Evolutionary conservation across 2,113 vertebrate genomes (phyloP), one percentile per base, ranked within the genome.

Genomic region (Protomyctophum bolini): DNA sequence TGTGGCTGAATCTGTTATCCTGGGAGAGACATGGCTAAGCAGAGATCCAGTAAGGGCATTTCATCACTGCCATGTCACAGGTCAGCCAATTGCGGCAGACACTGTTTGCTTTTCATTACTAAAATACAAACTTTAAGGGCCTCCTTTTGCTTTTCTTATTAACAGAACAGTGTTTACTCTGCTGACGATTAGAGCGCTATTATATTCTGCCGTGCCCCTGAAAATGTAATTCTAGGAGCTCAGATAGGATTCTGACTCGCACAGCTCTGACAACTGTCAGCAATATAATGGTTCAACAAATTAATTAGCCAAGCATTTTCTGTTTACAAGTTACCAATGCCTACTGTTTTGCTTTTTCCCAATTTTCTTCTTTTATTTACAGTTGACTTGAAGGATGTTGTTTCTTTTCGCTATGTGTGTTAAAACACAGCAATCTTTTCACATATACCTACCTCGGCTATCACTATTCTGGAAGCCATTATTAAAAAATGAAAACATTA

Each of bases 41-140:
- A 51, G 70, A 62, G 86, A 79, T 88, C 87, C 83, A 81, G 80
- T 47, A 58, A 80, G 84, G 86, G 87, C 82, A 66, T 91, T 70
- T 91, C 86, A 89, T 92, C 89, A 89, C 86, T 79, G 64, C 56
- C 0, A 70, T 79, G 86, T 83, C 83, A 80, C 78, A 67, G 89
- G 91, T 92, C 89, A 90, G 81, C 76, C 85, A 89, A 91, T 90
- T 85, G 73, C 84, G 33, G 70, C 77, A 80, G 83, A 81, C 79
- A 58, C 75, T 92, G 92, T 92, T 94, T 92, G 90, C 80, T 84
- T 94, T 93, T 92, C 88, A 93, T 94, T 90, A 89, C 89, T 88
- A 91, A 91, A 92, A 89, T 85, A 82, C 89, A 91, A 92, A 91
- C 87, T 67, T 67, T 77, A 86, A 86, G 77, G 83, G 75, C 79